Conservation (phyloP, 2,113 vertebrate genomes). For the Paraplagusia blochii region DNA sequence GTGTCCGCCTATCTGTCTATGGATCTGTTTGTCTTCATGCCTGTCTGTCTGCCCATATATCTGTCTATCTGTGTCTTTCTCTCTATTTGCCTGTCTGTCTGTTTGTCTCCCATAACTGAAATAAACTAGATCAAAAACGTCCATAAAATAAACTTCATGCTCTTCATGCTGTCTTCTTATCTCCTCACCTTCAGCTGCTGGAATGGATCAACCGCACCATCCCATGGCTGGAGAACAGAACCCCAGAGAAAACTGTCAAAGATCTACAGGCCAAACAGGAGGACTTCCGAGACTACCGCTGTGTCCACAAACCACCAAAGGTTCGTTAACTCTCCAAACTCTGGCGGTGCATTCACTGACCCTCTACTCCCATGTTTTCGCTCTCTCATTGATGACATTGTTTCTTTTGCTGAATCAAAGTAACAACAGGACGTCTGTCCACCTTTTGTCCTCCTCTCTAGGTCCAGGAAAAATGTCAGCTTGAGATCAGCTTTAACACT, state of each 20-base stretch:
- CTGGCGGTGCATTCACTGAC: no score
- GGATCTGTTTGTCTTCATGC: no score
- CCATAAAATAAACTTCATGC: no score
- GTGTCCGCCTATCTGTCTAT: no score
- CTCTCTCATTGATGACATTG: not conserved
- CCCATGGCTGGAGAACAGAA: slow-evolving; percentile 89
- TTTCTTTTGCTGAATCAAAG: not conserved
- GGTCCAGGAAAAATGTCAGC: slow-evolving; percentile 92
- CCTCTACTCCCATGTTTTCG: not conserved
- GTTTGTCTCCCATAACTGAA: no score
- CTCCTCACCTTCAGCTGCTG: slow-evolving; percentile 75
- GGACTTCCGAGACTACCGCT: slow-evolving; percentile 90
- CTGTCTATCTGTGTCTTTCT: no score
- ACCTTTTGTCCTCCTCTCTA: slow-evolving; percentile 7
- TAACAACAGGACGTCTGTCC: not conserved
- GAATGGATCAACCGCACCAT: slow-evolving; percentile 95
- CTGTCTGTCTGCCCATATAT: no score
- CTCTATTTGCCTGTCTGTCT: no score
- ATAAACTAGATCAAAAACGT: no score
- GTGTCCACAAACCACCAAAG: slow-evolving; percentile 90
- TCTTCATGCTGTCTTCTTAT: not conserved
- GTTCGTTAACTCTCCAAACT: slow-evolving; percentile 34
- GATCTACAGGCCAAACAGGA: slow-evolving; percentile 96
- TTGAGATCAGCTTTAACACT: slow-evolving; percentile 98
- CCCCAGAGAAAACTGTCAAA: slow-evolving; percentile 87